Percentiles rank a stretch among this genome's conserved stretches.
Evolutionary conservation across 2,888 invertebrate species (phyloP).

Genomic region (Tiliacea citrago): DNA sequence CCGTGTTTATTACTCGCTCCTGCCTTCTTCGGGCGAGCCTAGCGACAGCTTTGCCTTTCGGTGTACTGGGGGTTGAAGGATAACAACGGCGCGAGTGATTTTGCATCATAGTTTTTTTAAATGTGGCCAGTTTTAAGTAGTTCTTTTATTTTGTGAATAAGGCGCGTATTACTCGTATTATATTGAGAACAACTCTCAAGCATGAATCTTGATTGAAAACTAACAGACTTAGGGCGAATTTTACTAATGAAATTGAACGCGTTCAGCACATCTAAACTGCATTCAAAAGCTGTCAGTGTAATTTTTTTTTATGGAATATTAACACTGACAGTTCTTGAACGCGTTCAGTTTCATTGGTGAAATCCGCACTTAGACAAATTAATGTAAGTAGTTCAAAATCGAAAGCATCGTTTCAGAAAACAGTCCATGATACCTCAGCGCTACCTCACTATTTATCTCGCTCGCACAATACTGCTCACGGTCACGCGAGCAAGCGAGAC

Average conservation of each 20-base stretch:
- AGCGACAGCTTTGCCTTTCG: constrained; percentile 73
- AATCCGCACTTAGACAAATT: not conserved
- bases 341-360: no score
- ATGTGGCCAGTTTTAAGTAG: not conserved
- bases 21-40: constrained; percentile 72
- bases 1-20: constrained; percentile 84
- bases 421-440: no score
- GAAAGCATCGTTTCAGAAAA: not conserved
- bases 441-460: no score
- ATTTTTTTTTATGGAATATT: no score
- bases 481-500: no score
- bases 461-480: no score
- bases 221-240: no score
- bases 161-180: not conserved
- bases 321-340: no score
- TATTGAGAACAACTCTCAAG: not conserved
- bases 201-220: not conserved
- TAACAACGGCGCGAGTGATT: constrained; percentile 43
- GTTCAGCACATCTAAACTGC: no score
- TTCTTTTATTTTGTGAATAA: not conserved
- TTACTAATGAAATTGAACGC: no score
- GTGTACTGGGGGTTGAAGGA: constrained; percentile 62
- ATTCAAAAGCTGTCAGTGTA: no score
- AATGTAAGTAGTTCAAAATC: not conserved
- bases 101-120: constrained; percentile 3